Evolutionary conservation across 2,797 vertebrate species (phyloP), one percentile per base, ranked within the genome.

Genomic region (Takifugu ocellatus): DNA sequence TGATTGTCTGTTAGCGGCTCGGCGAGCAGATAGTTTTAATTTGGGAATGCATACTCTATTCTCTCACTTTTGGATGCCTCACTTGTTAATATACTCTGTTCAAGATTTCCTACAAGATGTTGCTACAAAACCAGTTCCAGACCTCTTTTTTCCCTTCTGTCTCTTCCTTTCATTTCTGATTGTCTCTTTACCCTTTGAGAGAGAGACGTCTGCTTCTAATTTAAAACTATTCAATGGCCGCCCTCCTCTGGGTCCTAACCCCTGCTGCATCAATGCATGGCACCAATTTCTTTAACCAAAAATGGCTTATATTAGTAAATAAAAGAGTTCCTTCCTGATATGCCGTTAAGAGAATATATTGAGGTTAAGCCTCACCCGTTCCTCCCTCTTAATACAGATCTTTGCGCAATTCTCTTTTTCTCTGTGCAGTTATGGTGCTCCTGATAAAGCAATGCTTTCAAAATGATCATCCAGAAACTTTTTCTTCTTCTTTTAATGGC

Each of bases 21-120:
- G 6, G 57, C 36, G 44, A 51, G 54, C 64, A 36, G 25, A 64
- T 52, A 45, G 26, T 24, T 55, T 71, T 49, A 36, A 55, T 67
- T 16, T 50, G 51, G 66, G 53, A 65, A 51, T 61, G 63, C 66
- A 59, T 63, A 54, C 46, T 60, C 51, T 56, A 47, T 57, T 68
- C 58, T 56, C 49, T 72, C 59, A 58, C n/a, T 45, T 80, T 89
- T 89, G 86, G 17, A 68, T 52, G 70, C 74, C 75, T 84, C 83
- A 89, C 82, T 89, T 62, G 84, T 82, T 90, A 92, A 92, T 89
- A 89, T 89, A 88, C 90, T 90, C 84, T 83, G 87, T 90, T 86
- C 84, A 84, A 89, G 89, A 89, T 88, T 90, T 94, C 90, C 91
- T 91, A 82, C 69, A 87, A 80, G 66, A 89, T 87, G 74, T 82